A percentile compares a stretch with the other conserved stretches of the same genome.
phyloP scores from a whole-genome alignment of 2,797 vertebrate species.

The Phataginus tetradactyla region DNA sequence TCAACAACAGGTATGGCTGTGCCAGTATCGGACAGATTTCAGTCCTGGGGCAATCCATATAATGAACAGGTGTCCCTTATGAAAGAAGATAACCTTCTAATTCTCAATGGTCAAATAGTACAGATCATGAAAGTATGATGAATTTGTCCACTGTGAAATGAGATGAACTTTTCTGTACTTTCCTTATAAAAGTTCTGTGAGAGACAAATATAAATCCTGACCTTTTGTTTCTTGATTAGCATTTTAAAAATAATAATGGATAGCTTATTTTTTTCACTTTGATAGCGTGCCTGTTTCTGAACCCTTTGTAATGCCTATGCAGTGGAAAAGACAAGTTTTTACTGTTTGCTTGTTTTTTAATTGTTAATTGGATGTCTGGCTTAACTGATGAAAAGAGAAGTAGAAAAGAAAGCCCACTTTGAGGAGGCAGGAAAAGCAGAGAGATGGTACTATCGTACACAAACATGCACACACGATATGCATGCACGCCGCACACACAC shows the following conservation, averaged over 20 bases:
- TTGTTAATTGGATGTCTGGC: background rate
- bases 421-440: background rate
- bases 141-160: background rate
- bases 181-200: background rate
- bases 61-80: background rate
- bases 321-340: background rate
- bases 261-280: constrained; percentile 38
- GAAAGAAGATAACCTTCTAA: background rate
- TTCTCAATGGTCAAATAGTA: background rate
- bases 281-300: background rate
- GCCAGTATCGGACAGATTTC: background rate
- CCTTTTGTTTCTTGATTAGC: constrained; percentile 4
- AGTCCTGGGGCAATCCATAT: background rate
- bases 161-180: background rate
- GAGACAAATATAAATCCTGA: constrained; percentile 1
- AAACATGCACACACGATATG: too few species aligned
- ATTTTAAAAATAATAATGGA: background rate
- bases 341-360: background rate
- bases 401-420: background rate
- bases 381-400: constrained; percentile 10
- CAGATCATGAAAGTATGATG: background rate
- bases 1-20: background rate
- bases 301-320: background rate
- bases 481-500: too few species aligned
- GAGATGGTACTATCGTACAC: background rate